These are phyloP conservation scores for Tangara arthus DNA, from an alignment of 2,797 vertebrate genomes.

Conservation along the genomic window DNA sequence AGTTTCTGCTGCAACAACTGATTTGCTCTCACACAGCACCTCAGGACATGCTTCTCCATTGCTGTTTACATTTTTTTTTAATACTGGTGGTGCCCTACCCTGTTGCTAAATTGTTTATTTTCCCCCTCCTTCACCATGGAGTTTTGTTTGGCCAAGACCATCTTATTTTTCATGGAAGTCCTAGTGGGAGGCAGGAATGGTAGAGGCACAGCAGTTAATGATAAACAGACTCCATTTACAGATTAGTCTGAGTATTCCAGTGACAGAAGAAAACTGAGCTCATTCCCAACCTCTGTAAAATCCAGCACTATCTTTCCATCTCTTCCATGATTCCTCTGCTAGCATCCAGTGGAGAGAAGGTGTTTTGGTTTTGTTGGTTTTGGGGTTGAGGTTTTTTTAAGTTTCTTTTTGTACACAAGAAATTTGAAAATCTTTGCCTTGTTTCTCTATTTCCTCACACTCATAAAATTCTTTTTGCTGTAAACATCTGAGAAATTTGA, in stretches of 20 bases:
- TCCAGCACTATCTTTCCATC: not conserved
- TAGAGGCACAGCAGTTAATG: slow-evolving; percentile 55
- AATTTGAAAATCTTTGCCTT: not conserved
- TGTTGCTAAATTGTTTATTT: slow-evolving; percentile 31
- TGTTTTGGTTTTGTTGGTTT: not conserved
- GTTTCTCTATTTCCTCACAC: not conserved
- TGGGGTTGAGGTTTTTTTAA: not conserved
- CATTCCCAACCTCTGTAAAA: not conserved
- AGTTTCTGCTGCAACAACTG: not conserved
- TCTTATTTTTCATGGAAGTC: slow-evolving; percentile 21
- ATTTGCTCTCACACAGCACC: not conserved
- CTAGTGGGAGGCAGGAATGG: slow-evolving; percentile 32
- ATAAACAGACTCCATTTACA: slow-evolving; percentile 48
- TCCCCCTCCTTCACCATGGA: not conserved
- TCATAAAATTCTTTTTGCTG: not conserved
- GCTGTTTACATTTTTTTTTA: not conserved
- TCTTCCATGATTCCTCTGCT: not conserved
- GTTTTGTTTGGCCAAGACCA: slow-evolving; percentile 46
- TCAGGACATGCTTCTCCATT: not conserved
- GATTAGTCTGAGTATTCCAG: not conserved
- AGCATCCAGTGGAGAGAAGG: not conserved
- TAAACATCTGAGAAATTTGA: not conserved
- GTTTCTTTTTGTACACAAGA: not conserved
- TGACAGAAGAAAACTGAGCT: not conserved
- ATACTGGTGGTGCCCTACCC: not conserved